Evolutionary conservation across 2,113 vertebrate genomes (phyloP).

Genomic region (Ciconia stormi): DNA sequence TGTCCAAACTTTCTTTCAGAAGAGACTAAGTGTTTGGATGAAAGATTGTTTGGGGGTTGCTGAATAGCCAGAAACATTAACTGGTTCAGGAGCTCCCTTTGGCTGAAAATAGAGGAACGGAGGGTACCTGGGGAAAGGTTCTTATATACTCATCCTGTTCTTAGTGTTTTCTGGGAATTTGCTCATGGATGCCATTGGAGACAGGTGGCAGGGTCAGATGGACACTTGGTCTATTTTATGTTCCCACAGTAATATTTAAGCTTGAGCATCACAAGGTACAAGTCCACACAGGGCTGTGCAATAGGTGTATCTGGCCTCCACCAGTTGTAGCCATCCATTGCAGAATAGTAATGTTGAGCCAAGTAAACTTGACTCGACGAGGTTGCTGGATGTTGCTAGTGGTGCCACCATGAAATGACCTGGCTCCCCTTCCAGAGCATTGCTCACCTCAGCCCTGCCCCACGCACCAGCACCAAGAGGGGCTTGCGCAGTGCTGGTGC

Average conservation of each 20-base stretch:
- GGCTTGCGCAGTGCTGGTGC: not conserved
- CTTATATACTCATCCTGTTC: not conserved
- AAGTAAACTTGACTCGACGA: rapidly evolving
- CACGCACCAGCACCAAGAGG: not conserved
- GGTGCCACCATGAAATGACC: not conserved
- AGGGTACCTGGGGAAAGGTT: not conserved
- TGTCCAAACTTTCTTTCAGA: not conserved
- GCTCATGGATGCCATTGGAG: not conserved
- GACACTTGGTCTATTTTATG: not conserved
- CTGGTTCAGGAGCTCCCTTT: not conserved
- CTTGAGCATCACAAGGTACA: not conserved
- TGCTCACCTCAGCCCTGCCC: not conserved
- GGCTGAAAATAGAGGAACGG: not conserved
- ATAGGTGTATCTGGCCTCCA: not conserved
- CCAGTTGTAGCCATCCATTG: rapidly evolving
- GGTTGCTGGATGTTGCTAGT: not conserved
- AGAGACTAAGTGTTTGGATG: not conserved
- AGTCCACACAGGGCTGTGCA: rapidly evolving
- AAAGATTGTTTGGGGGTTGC: not conserved
- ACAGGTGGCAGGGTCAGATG: not conserved
- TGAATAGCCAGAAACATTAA: not conserved
- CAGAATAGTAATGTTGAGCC: rapidly evolving
- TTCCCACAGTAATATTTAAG: not conserved
- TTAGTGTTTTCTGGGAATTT: not conserved
- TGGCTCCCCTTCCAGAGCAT: not conserved